A percentile compares a stretch with the other conserved stretches of the same genome.
These are phyloP conservation scores for Paralichthys olivaceus DNA, from an alignment of 2,113 vertebrate species.

Conservation along the genomic window DNA sequence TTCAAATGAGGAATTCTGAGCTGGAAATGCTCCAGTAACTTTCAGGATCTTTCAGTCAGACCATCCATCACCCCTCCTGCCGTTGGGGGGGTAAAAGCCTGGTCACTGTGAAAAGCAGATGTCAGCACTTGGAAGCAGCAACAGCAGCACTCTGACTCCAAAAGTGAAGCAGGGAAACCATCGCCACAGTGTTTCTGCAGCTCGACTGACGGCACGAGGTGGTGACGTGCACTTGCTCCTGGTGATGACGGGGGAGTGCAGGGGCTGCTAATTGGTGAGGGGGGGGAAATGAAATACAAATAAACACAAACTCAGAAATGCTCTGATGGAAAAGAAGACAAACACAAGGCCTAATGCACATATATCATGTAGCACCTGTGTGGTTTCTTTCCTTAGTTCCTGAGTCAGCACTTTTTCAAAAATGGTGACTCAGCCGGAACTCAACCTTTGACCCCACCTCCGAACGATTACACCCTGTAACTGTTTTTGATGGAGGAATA, in stretches of 20 bases:
- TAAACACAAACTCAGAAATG: no score
- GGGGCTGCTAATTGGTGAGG: background rate
- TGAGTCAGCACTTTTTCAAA: no score
- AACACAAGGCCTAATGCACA: background rate
- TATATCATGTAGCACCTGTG: background rate
- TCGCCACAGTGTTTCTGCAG: constrained; percentile 28
- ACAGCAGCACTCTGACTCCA: constrained; percentile 15
- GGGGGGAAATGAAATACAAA: background rate
- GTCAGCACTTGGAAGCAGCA: constrained; percentile 43
- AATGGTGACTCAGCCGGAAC: background rate
- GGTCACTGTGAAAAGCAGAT: constrained; percentile 8
- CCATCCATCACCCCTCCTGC: constrained; percentile 35
- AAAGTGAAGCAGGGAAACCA: constrained; percentile 17
- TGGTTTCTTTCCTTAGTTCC: background rate
- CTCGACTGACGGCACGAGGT: constrained; percentile 15
- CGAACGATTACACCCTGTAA: background rate
- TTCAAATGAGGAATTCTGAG: background rate
- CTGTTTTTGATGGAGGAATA: background rate
- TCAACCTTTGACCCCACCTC: background rate
- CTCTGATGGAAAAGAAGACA: no score
- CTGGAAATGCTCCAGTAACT: constrained; percentile 1
- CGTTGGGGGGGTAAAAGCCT: constrained; percentile 19
- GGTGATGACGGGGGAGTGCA: background rate
- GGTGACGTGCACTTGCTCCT: background rate
- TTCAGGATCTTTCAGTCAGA: background rate